A percentile compares a stretch with the other conserved stretches of the same genome.
These are phyloP conservation scores for Danionella dracula DNA, from an alignment of 2,797 vertebrate genomes.

Conservation along the genomic window DNA sequence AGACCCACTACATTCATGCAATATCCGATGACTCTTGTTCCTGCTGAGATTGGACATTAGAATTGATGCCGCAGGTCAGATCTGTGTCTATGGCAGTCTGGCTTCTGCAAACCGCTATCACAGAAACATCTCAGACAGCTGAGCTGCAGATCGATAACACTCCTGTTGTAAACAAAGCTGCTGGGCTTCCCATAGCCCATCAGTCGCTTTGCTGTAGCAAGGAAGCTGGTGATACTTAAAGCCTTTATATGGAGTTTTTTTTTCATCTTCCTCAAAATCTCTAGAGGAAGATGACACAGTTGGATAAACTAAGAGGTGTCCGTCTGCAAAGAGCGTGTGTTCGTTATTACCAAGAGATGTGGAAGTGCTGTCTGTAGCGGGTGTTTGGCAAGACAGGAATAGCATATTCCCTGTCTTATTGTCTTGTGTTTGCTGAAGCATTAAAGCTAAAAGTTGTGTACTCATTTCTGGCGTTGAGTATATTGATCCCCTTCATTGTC, in stretches of 20 bases:
- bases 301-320: conserved; percentile 18
- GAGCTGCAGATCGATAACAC: conserved; percentile 8
- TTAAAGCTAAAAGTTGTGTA: conserved; percentile 34
- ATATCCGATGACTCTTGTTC: neutral
- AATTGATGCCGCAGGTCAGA: neutral
- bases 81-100: neutral
- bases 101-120: conserved; percentile 4
- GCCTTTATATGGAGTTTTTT: neutral
- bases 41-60: neutral
- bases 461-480: conserved; percentile 49
- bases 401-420: conserved; percentile 11
- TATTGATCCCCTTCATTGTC: conserved; percentile 55
- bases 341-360: conserved; percentile 16
- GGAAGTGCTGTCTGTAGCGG: conserved; percentile 19
- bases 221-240: neutral
- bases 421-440: neutral
- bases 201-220: conserved; percentile 1
- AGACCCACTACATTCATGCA: neutral
- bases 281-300: conserved; percentile 1
- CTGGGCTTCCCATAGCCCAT: neutral
- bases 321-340: conserved; percentile 9
- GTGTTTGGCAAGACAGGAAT: neutral
- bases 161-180: conserved; percentile 22
- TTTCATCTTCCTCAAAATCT: conserved; percentile 7
- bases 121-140: conserved; percentile 1